A percentile compares a stretch with the other conserved stretches of the same genome.
Conservation (phyloP, 2,888 invertebrate genomes). For the Dromius quadrimaculatus region DNA sequence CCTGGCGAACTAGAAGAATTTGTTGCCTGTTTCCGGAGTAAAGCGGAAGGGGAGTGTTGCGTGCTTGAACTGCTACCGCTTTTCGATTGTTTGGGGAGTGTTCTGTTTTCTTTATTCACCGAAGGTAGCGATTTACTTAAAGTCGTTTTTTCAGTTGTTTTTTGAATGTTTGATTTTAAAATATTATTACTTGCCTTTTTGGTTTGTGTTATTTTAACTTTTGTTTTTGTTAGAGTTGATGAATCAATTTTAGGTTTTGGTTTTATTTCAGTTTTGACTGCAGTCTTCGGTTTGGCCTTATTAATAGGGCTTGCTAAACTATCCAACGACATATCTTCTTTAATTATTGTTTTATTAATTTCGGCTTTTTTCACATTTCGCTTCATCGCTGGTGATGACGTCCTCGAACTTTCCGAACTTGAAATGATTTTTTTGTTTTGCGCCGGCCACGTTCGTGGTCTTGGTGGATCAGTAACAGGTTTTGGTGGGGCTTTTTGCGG, state of each 20-base stretch:
- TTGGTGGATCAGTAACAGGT: slow-evolving; percentile 40
- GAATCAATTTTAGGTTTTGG: no score
- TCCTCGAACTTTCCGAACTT: slow-evolving; percentile 74
- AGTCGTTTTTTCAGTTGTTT: slow-evolving; percentile 25
- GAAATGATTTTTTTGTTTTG: slow-evolving; percentile 44
- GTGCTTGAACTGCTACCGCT: slow-evolving; percentile 53
- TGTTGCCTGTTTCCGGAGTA: slow-evolving; percentile 53
- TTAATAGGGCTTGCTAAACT: slow-evolving; percentile 67
- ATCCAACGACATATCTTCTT: slow-evolving; percentile 68
- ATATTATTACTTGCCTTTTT: slow-evolving; percentile 38
- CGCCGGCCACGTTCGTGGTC: slow-evolving; percentile 50
- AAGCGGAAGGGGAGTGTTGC: slow-evolving; percentile 58
- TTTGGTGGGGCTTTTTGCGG: slow-evolving; percentile 29
- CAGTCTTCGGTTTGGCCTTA: slow-evolving; percentile 33
- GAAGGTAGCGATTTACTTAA: slow-evolving; percentile 53
- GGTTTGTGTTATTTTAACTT: slow-evolving; percentile 32
- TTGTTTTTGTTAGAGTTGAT: background rate
- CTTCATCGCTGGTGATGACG: slow-evolving; percentile 73
- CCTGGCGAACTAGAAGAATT: slow-evolving; percentile 25
- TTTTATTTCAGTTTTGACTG: no score
- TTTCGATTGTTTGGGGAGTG: slow-evolving; percentile 48
- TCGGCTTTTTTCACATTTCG: slow-evolving; percentile 60
- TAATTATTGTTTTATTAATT: slow-evolving; percentile 62
- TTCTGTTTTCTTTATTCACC: slow-evolving; percentile 50
- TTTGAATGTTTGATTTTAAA: slow-evolving; percentile 47